Evolutionary conservation across 2,797 vertebrate species (phyloP).

Genomic region (Ateles fusciceps): DNA sequence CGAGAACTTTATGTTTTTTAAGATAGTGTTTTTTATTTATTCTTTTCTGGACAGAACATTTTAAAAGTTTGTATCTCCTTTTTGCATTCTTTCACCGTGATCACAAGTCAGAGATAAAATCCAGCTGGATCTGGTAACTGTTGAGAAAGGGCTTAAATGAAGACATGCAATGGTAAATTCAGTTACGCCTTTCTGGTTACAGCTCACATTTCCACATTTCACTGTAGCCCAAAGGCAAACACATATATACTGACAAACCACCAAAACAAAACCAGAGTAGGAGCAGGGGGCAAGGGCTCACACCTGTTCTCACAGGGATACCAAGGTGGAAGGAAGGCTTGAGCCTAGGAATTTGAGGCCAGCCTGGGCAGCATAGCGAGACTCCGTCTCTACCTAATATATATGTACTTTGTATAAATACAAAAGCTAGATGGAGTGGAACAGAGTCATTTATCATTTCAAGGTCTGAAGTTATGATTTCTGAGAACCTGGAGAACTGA

Average conservation of each 20-base stretch:
- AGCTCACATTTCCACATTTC: not conserved
- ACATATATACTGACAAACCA: not conserved
- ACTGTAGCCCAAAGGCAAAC: slow-evolving; percentile 13
- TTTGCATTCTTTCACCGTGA: slow-evolving; percentile 19
- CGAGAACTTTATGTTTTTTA: slow-evolving; percentile 34
- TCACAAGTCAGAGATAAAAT: slow-evolving; percentile 44
- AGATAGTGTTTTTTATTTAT: not conserved
- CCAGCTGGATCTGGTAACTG: not conserved
- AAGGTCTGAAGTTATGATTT: slow-evolving; percentile 38
- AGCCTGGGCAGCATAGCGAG: not conserved
- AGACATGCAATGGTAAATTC: not conserved
- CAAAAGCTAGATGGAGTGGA: not conserved
- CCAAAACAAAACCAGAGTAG: not conserved
- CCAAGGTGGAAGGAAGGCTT: not conserved
- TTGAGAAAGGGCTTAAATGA: not conserved
- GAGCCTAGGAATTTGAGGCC: not conserved
- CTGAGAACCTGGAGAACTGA: slow-evolving; percentile 40
- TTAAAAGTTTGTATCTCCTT: slow-evolving; percentile 39
- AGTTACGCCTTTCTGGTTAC: slow-evolving; percentile 34
- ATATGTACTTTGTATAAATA: not conserved
- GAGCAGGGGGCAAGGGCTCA: not conserved
- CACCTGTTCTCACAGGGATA: not conserved
- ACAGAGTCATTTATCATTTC: not conserved
- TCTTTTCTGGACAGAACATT: slow-evolving; percentile 36
- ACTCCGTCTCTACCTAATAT: not conserved